Evolutionary conservation across 1,140 invertebrate genomes (phyloP), one percentile per base, ranked within the genome.

Genomic region (Brachystomella parvula): DNA sequence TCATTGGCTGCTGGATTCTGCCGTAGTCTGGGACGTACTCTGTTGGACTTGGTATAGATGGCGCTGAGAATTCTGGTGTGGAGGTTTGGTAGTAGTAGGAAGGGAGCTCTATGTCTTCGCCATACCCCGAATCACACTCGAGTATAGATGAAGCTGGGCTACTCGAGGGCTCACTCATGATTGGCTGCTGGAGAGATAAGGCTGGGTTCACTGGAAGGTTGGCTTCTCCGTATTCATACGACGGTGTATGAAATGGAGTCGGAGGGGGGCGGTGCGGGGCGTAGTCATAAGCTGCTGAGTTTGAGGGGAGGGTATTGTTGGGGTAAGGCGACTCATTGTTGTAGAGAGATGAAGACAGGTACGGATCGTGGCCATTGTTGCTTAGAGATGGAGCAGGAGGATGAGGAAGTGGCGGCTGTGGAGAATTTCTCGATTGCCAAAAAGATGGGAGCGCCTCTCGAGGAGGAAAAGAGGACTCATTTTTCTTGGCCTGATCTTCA

Each of bases 401-500:
- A 26, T 44, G 30, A 15, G 44, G 59, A 56, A 66, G 30, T 35
- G 32, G 47, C 26, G 47, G 47, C n/a, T 29, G 3, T 35, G 60
- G 31, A 35, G 63, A 26, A 64, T 17, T 63, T 24, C 19, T 49
- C 24, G 49, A 15, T 2, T 35, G 39, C 69, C 69, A 73, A 58
- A 71, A 73, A 2, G 69, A 47, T 24, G 72, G 69, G 3, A 71
- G 56, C 15, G 64, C 61, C 63, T 69, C 63, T 2, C 56, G 68
- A 65, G 58, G 60, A 1, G 70, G 60, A 21, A 21, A 53, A 19
- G 59, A 35, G 19, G 63, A n/a, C 3, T 64, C 49, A 24, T 32
- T 47, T 19, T 57, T 66, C 53, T 57, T 57, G 56, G 65, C 26
- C 61, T 72, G 70, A 33, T 74, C 82, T 78, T 94, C 91, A 47